These are phyloP conservation scores for Meliscaeva auricollis DNA, from an alignment of 2,888 invertebrate genomes.

Conservation along the genomic window DNA sequence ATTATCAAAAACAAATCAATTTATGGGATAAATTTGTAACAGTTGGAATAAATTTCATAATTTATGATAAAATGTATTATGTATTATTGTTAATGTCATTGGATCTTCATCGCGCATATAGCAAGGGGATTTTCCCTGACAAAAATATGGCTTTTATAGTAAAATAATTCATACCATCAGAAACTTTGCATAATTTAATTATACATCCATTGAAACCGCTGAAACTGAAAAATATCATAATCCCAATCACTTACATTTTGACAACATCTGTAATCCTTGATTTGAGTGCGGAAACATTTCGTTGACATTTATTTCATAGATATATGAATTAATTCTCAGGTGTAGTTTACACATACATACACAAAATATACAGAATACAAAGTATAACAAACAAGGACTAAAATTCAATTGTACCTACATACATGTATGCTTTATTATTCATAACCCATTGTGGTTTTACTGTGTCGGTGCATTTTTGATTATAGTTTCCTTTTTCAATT, in stretches of 20 bases:
- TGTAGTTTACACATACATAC: neutral
- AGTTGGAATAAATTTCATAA: too few species aligned
- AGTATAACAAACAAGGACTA: neutral
- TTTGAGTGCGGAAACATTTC: slow-evolving; percentile 15
- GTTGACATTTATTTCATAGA: slow-evolving; percentile 13
- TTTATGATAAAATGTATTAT: too few species aligned
- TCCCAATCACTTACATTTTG: slow-evolving; percentile 73
- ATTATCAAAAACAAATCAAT: too few species aligned
- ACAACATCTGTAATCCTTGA: slow-evolving; percentile 66
- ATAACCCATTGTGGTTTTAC: slow-evolving; percentile 26
- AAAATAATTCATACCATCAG: neutral
- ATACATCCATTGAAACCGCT: slow-evolving; percentile 50
- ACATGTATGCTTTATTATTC: slow-evolving; percentile 6
- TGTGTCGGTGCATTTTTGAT: neutral
- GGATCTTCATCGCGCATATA: too few species aligned
- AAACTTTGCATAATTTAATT: slow-evolving; percentile 55
- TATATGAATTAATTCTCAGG: slow-evolving; percentile 27
- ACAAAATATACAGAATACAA: neutral
- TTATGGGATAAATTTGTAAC: too few species aligned
- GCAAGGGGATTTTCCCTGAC: neutral
- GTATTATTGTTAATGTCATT: too few species aligned
- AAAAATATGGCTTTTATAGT: neutral
- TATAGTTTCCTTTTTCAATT: neutral
- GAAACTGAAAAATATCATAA: slow-evolving; percentile 65
- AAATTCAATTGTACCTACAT: neutral